Evolutionary conservation across 2,113 vertebrate genomes (phyloP).

Genomic region (Chamaetylas fuelleborni): DNA sequence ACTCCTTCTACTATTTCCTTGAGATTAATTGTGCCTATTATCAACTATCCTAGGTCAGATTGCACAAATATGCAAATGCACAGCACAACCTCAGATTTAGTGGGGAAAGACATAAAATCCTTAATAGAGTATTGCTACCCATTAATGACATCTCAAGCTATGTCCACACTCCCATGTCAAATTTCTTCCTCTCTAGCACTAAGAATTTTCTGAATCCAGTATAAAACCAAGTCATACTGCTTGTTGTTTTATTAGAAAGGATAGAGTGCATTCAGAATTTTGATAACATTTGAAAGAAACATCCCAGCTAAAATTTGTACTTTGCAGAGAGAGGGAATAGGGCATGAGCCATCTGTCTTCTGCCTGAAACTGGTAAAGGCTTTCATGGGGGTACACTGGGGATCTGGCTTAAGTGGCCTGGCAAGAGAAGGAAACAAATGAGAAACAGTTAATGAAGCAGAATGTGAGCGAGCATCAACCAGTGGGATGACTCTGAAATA

Average conservation of each 20-base stretch:
- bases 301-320: background rate
- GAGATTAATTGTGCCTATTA: background rate
- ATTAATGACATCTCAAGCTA: background rate
- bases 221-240: background rate
- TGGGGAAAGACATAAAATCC: background rate
- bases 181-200: background rate
- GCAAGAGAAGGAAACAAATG: slow-evolving; percentile 17
- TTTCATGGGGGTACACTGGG: background rate
- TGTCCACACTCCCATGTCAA: background rate
- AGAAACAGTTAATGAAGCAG: slow-evolving; percentile 32
- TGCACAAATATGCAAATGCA: background rate
- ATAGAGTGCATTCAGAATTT: background rate
- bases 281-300: background rate
- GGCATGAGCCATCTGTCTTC: background rate
- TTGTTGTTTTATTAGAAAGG: background rate
- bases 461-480: slow-evolving; percentile 3
- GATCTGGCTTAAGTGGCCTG: background rate
- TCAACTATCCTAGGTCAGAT: background rate
- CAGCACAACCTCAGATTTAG: background rate
- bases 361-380: background rate
- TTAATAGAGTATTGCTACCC: background rate
- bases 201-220: background rate
- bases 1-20: background rate
- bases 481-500: slow-evolving; percentile 9
- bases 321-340: background rate